Percentiles rank a stretch among this genome's conserved stretches.
phyloP scores from a whole-genome alignment of 35 echinoderm and acorn worm species.

The Ophiothrix spiculata region DNA sequence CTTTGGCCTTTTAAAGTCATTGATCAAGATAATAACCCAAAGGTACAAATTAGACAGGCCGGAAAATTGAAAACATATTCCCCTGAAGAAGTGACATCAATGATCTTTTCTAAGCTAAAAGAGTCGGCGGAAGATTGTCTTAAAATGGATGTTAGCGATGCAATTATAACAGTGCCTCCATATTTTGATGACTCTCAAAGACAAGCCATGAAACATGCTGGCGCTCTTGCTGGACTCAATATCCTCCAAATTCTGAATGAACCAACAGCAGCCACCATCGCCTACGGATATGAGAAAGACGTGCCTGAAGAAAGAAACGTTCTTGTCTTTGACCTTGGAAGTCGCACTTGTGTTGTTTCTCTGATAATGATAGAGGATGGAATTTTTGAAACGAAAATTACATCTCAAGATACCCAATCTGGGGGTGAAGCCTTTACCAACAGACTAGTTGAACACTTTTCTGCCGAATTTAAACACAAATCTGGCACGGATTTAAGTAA shows the following conservation, averaged over 20 bases:
- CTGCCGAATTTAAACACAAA: constrained; percentile 62
- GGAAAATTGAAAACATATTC: constrained; percentile 73
- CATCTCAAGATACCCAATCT: constrained; percentile 70
- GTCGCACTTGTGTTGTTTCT: constrained; percentile 70
- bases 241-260: constrained; percentile 66
- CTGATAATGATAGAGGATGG: constrained; percentile 59
- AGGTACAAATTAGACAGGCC: constrained; percentile 52
- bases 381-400: constrained; percentile 71
- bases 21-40: constrained; percentile 39
- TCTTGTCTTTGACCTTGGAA: constrained; percentile 73
- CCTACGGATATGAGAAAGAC: constrained; percentile 71
- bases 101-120: constrained; percentile 73
- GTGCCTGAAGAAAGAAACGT: constrained; percentile 44
- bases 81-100: constrained; percentile 76
- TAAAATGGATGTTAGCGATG: constrained; percentile 49
- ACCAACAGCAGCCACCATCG: constrained; percentile 61
- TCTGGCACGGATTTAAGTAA: constrained; percentile 49
- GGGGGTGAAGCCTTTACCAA: constrained; percentile 83
- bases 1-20: constrained; percentile 70
- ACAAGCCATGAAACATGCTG: constrained; percentile 73
- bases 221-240: constrained; percentile 65
- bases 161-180: constrained; percentile 59
- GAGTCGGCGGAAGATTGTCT: constrained; percentile 66
- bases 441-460: constrained; percentile 53
- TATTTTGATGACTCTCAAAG: constrained; percentile 59